These are phyloP conservation scores for Zaprionus inermis DNA, from an alignment of 1,140 invertebrate genomes.

Conservation along the genomic window DNA sequence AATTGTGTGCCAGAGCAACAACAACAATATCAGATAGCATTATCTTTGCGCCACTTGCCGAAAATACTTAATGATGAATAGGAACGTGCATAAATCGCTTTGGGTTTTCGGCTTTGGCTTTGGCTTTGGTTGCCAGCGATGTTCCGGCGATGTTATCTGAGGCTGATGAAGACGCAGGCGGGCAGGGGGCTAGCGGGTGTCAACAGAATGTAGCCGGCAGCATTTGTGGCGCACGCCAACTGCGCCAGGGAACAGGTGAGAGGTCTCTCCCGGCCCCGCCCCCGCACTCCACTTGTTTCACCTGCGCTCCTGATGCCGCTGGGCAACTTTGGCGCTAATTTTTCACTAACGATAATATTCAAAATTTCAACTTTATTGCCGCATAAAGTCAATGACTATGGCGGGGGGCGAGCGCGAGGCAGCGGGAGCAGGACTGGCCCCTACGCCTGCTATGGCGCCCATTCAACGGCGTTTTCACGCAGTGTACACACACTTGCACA, in stretches of 20 bases:
- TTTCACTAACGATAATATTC: constrained; percentile 82
- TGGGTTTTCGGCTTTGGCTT: constrained; percentile 27
- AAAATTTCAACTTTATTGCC: constrained; percentile 80
- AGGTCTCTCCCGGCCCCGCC: not conserved
- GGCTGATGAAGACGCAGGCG: too few species aligned
- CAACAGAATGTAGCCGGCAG: constrained; percentile 64
- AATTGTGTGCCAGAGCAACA: constrained; percentile 49
- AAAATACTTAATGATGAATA: constrained; percentile 79
- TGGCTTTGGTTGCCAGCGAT: constrained; percentile 6
- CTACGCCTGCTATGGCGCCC: constrained; percentile 48
- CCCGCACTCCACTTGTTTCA: not conserved
- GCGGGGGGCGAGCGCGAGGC: constrained; percentile 22
- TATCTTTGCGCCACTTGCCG: constrained; percentile 65
- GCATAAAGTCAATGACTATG: constrained; percentile 73
- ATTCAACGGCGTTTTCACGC: constrained; percentile 53
- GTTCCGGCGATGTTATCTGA: constrained; percentile 25
- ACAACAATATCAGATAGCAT: constrained; percentile 33
- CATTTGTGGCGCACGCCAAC: constrained; percentile 71
- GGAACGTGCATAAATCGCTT: constrained; percentile 73
- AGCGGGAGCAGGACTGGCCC: constrained; percentile 1
- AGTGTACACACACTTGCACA: not conserved
- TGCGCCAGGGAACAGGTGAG: constrained; percentile 26
- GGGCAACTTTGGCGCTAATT: constrained; percentile 75
- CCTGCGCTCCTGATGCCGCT: not conserved
- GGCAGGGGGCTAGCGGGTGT: constrained; percentile 38